Conservation (phyloP, 2,797 vertebrate genomes). For the Sarcoramphus papa region DNA sequence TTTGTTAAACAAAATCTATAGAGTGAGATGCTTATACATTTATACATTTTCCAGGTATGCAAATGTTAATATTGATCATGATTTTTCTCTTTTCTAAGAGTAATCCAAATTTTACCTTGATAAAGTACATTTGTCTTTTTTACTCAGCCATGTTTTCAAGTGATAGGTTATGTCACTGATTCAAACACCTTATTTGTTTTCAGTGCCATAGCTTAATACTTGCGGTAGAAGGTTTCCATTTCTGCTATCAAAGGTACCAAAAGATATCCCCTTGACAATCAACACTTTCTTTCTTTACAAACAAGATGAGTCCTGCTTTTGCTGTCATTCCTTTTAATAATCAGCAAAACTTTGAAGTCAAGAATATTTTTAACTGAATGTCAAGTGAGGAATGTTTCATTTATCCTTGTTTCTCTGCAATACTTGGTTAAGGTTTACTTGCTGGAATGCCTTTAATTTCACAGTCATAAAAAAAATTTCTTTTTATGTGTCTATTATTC, state of each 20-base stretch:
- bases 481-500: background rate
- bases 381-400: background rate
- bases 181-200: background rate
- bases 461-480: background rate
- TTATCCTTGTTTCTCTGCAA: background rate
- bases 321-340: background rate
- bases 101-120: background rate
- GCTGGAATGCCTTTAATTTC: background rate
- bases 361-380: background rate
- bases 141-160: background rate
- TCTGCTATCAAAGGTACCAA: background rate
- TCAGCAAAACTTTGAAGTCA: background rate
- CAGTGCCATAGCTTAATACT: background rate
- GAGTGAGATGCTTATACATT: background rate
- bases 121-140: background rate
- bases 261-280: background rate
- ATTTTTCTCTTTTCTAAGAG: background rate
- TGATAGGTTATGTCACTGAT: background rate
- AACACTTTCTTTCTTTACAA: background rate
- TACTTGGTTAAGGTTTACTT: background rate
- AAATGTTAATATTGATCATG: background rate
- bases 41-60: background rate
- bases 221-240: background rate
- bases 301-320: background rate
- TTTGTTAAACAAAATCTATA: background rate